These are phyloP conservation scores for Spisula subtruncata DNA, from an alignment of 2,888 invertebrate genomes.

Conservation along the genomic window DNA sequence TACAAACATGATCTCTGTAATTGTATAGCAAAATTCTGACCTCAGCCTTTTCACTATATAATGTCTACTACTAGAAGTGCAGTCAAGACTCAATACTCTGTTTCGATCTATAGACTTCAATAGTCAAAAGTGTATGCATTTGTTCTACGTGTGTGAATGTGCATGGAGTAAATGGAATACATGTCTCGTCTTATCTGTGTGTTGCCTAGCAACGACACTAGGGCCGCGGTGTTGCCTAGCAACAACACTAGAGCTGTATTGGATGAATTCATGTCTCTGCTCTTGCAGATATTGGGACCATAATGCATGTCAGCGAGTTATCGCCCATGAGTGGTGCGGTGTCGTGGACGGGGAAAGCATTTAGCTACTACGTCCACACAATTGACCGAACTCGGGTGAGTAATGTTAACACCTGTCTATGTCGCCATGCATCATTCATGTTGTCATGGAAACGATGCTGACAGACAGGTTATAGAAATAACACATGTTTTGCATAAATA, in stretches of 20 bases:
- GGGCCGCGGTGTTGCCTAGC: constrained; percentile 24
- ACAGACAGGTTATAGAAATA: constrained; percentile 52
- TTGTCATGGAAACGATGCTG: constrained; percentile 56
- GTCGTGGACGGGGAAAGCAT: constrained; percentile 99
- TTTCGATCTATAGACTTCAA: too few relatives aligned
- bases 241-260: constrained; percentile 21
- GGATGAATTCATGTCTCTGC: constrained; percentile 65
- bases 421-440: constrained; percentile 28
- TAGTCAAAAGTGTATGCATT: neutral
- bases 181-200: constrained; percentile 11
- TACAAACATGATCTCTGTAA: too few relatives aligned
- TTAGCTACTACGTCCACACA: constrained; percentile 99
- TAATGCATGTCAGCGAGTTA: constrained; percentile 99
- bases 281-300: constrained; percentile 96
- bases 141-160: constrained; percentile 32
- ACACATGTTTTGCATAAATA: neutral
- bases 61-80: too few relatives aligned
- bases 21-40: too few relatives aligned
- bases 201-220: constrained; percentile 22
- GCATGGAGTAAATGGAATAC: constrained; percentile 42
- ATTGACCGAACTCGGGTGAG: constrained; percentile 95
- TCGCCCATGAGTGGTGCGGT: constrained; percentile 97
- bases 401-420: constrained; percentile 59
- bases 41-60: too few relatives aligned
- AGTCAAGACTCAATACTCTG: too few relatives aligned